Conservation (phyloP, 2,113 vertebrate species). For the Pedionomus torquatus region DNA sequence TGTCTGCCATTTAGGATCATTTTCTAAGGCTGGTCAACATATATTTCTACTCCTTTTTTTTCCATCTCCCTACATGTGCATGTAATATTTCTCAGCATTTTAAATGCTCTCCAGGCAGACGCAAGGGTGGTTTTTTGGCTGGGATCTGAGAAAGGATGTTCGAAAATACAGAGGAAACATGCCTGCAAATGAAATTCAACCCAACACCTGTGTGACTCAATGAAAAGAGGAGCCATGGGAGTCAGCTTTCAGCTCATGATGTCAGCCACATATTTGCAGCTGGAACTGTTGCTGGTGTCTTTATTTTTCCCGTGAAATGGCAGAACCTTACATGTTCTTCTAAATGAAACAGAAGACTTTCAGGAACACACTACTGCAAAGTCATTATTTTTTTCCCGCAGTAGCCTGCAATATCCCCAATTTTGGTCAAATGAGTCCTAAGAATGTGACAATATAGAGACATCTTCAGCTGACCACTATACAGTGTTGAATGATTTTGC, state of each 20-base stretch:
- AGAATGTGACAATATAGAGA: not conserved
- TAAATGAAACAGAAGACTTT: not conserved
- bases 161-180: not conserved
- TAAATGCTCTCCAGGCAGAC: not conserved
- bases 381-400: not conserved
- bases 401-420: not conserved
- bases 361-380: not conserved
- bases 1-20: not conserved
- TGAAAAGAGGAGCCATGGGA: not conserved
- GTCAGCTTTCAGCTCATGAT: not conserved
- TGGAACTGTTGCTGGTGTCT: not conserved
- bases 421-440: not conserved
- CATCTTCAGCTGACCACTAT: not conserved
- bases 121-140: not conserved
- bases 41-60: not conserved
- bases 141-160: not conserved
- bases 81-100: not conserved
- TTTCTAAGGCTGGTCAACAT: not conserved
- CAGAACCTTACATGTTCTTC: not conserved
- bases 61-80: not conserved
- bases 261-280: not conserved
- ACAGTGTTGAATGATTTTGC: not conserved
- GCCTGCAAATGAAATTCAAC: not conserved
- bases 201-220: not conserved
- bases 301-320: not conserved